Conservation (phyloP, 2,888 invertebrate genomes). For the Callosobruchus maculatus region DNA sequence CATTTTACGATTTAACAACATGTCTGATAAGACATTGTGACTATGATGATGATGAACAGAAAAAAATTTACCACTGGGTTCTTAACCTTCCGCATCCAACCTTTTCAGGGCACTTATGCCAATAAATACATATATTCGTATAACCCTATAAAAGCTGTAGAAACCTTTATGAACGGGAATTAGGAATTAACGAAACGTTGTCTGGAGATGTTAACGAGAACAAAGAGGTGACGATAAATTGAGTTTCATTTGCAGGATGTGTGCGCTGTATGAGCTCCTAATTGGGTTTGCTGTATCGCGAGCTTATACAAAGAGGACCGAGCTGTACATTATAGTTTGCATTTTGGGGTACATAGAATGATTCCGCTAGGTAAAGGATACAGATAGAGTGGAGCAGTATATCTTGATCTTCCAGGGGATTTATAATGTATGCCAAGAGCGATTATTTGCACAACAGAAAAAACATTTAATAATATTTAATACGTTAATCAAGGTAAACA, state of each 20-base stretch:
- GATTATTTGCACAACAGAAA: too few relatives aligned
- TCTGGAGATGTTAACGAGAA: not conserved
- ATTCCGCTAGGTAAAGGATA: not conserved
- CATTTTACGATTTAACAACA: too few relatives aligned
- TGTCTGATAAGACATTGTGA: too few relatives aligned
- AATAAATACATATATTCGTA: not conserved
- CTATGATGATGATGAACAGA: too few relatives aligned
- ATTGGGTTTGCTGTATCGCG: not conserved
- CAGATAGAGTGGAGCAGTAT: not conserved
- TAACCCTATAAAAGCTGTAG: not conserved
- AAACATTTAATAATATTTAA: too few relatives aligned
- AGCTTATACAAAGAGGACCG: not conserved
- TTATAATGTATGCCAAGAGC: too few relatives aligned
- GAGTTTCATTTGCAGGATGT: not conserved
- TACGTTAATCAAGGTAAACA: too few relatives aligned
- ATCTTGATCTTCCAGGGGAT: too few relatives aligned
- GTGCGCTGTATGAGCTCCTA: not conserved
- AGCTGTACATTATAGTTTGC: not conserved
- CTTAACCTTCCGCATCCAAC: too few relatives aligned
- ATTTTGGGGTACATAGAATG: not conserved
- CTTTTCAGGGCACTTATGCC: too few relatives aligned
- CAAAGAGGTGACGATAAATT: not conserved
- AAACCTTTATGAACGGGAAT: not conserved
- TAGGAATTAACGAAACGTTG: not conserved
- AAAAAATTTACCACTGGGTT: too few relatives aligned